Conservation (phyloP, 2,113 vertebrate genomes). For the Etheostoma spectabile region DNA sequence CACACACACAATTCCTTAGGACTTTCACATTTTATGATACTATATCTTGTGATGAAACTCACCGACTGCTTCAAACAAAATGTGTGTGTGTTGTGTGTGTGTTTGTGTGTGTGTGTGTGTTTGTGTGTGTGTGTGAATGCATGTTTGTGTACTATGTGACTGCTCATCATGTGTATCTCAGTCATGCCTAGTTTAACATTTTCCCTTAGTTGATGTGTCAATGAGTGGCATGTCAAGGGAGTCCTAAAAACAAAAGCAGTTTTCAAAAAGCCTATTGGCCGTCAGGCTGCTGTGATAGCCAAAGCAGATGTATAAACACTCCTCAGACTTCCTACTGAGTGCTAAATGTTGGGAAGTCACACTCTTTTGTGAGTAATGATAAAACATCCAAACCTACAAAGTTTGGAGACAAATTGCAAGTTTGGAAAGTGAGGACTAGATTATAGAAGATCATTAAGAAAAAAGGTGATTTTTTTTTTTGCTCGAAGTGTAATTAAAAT, state of each 20-base stretch:
- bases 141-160: constrained; percentile 2
- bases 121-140: neutral
- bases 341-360: constrained; percentile 52
- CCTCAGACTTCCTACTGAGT: constrained; percentile 54
- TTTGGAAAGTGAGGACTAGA: constrained; percentile 18
- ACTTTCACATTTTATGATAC: constrained; percentile 40
- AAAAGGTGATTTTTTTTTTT: constrained; percentile 38
- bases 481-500: constrained; percentile 34
- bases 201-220: constrained; percentile 48
- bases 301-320: constrained; percentile 70
- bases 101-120: neutral
- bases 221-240: constrained; percentile 43
- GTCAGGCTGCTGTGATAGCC: constrained; percentile 52
- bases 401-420: constrained; percentile 26
- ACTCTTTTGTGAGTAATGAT: constrained; percentile 34
- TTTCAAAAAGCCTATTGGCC: constrained; percentile 50
- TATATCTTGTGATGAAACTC: constrained; percentile 24
- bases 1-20: constrained; percentile 1
- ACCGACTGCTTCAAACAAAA: constrained; percentile 9
- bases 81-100: neutral
- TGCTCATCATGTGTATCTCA: constrained; percentile 11
- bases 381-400: constrained; percentile 37
- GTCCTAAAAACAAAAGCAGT: constrained; percentile 58
- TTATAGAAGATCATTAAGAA: constrained; percentile 22
- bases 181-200: constrained; percentile 28